phyloP scores from a whole-genome alignment of 2,113 vertebrate genomes.

The Emydocephalus ijimae region DNA sequence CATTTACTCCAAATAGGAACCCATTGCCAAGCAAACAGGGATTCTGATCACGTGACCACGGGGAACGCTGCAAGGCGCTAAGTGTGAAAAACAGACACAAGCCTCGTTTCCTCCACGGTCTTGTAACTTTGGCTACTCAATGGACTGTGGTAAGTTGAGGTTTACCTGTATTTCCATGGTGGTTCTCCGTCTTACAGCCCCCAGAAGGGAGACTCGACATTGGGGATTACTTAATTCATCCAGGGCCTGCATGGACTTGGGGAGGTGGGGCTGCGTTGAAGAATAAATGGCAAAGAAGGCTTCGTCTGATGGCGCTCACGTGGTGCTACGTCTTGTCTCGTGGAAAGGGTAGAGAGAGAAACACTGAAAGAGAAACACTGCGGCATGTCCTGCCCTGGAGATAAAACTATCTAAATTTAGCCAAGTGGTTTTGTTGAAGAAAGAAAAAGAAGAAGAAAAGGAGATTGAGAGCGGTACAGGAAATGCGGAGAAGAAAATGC shows the following conservation, averaged over 20 bases:
- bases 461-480: neutral
- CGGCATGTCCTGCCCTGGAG: neutral
- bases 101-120: too few species aligned
- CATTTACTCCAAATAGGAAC: too few species aligned
- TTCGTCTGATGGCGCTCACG: neutral
- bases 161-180: neutral
- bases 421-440: neutral
- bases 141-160: too few species aligned
- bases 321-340: neutral
- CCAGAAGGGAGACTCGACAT: too few species aligned
- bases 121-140: too few species aligned
- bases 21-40: accelerated
- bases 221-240: neutral
- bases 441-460: neutral
- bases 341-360: neutral
- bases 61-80: too few species aligned
- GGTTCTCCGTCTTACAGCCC: neutral
- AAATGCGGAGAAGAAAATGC: neutral
- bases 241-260: neutral
- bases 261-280: too few species aligned
- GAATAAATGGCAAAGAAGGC: neutral
- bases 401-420: neutral
- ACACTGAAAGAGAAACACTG: neutral
- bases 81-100: too few species aligned
- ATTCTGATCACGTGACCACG: too few species aligned